A percentile compares a stretch with the other conserved stretches of the same genome.
These are phyloP conservation scores for Actinernus sp. DNA, from an alignment of 92 coral and sea anemone genomes.

Conservation along the genomic window DNA sequence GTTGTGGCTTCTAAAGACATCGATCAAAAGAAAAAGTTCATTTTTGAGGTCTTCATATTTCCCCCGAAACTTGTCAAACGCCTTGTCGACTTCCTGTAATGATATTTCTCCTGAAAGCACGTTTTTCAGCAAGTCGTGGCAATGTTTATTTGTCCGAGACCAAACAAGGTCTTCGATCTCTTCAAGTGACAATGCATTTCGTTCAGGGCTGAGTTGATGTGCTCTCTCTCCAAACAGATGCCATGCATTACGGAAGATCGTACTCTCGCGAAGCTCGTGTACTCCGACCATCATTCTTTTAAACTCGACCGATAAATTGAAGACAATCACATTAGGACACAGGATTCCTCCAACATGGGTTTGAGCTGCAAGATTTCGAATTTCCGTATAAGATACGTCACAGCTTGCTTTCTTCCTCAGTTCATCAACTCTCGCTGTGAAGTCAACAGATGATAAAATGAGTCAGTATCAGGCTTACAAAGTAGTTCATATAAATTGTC, in stretches of 20 bases:
- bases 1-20: background rate
- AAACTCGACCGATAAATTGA: constrained; percentile 44
- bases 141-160: constrained; percentile 31
- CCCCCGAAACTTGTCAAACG: too few species aligned
- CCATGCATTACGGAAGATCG: constrained; percentile 70
- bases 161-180: too few species aligned
- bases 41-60: constrained; percentile 23
- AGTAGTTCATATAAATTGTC: too few species aligned
- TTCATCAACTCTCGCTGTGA: constrained; percentile 36
- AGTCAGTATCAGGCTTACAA: too few species aligned
- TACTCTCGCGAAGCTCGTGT: constrained; percentile 48
- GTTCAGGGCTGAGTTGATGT: too few species aligned
- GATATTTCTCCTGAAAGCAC: constrained; percentile 37
- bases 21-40: constrained; percentile 24
- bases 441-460: too few species aligned
- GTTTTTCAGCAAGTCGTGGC: constrained; percentile 17
- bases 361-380: constrained; percentile 41
- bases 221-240: too few species aligned
- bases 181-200: too few species aligned
- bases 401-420: constrained; percentile 4
- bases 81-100: too few species aligned
- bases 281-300: constrained; percentile 47
- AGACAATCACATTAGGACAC: constrained; percentile 40
- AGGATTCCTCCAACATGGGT: background rate
- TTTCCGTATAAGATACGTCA: constrained; percentile 26